Evolutionary conservation across 1,140 invertebrate species (phyloP).

Genomic region (Hermetia illucens): DNA sequence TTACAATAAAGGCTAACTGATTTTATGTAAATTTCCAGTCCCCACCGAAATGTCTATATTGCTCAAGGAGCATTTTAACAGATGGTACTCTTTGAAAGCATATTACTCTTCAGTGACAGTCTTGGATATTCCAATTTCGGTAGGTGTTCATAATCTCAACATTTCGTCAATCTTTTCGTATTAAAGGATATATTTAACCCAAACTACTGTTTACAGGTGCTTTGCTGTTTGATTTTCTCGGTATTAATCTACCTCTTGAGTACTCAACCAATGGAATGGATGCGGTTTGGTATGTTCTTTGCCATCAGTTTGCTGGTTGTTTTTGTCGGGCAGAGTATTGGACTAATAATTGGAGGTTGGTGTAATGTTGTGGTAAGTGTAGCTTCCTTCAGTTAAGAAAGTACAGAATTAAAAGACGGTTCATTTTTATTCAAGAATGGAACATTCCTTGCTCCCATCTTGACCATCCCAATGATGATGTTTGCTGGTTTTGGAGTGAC

Average conservation of each 20-base stretch:
- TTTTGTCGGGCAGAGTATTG: slow-evolving; percentile 81
- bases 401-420: slow-evolving; percentile 3
- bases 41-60: slow-evolving; percentile 83
- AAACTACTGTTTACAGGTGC: slow-evolving; percentile 31
- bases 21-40: slow-evolving; percentile 52
- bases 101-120: slow-evolving; percentile 81
- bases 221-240: slow-evolving; percentile 64
- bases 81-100: slow-evolving; percentile 90
- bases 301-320: slow-evolving; percentile 61
- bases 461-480: slow-evolving; percentile 77
- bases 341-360: slow-evolving; percentile 72
- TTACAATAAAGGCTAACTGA: too few relatives aligned
- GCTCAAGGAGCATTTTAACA: slow-evolving; percentile 85
- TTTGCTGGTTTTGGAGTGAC: slow-evolving; percentile 72
- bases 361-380: slow-evolving; percentile 65
- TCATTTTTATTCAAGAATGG: slow-evolving; percentile 46
- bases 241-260: slow-evolving; percentile 78
- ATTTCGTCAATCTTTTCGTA: neutral
- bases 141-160: slow-evolving; percentile 27
- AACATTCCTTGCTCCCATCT: slow-evolving; percentile 62
- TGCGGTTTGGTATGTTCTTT: slow-evolving; percentile 71
- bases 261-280: slow-evolving; percentile 59
- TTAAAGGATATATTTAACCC: neutral
- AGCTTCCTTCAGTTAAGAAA: slow-evolving; percentile 1
- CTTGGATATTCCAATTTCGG: slow-evolving; percentile 61